A percentile compares a stretch with the other conserved stretches of the same genome.
These are phyloP conservation scores for Polylopha cassiicola DNA, from an alignment of 2,888 invertebrate genomes.

Conservation along the genomic window DNA sequence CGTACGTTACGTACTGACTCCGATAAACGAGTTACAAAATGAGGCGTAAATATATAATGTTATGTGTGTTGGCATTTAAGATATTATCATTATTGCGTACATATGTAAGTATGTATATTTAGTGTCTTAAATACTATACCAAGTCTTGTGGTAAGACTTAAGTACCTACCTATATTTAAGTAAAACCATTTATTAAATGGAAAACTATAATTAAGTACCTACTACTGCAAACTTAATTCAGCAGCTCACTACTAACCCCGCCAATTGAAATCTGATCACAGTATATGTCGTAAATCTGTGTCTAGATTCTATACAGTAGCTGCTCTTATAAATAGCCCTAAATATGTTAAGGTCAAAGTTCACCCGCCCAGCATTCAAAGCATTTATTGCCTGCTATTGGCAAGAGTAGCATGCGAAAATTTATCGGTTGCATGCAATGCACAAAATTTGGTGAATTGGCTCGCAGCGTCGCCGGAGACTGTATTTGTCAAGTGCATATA, in stretches of 20 bases:
- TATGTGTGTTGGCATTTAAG: no score
- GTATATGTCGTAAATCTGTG: slow-evolving; percentile 2
- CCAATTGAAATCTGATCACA: slow-evolving; percentile 10
- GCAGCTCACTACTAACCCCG: no score
- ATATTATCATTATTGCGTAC: no score
- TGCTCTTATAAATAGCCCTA: slow-evolving; percentile 29
- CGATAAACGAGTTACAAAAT: slow-evolving; percentile 5
- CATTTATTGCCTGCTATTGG: slow-evolving; percentile 50
- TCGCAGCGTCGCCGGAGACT: slow-evolving; percentile 35
- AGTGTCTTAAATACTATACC: no score
- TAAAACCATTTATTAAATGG: no score
- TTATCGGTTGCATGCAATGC: slow-evolving; percentile 48
- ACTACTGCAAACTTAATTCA: slow-evolving; percentile 8
- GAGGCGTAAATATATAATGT: no score
- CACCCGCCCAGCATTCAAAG: slow-evolving; percentile 32
- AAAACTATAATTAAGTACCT: no score
- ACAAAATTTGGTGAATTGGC: slow-evolving; percentile 53
- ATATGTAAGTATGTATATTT: no score
- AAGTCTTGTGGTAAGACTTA: no score
- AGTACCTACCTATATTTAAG: no score
- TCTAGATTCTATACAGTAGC: slow-evolving; percentile 4
- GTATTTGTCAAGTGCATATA: slow-evolving; percentile 57
- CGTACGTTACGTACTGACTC: slow-evolving; percentile 11
- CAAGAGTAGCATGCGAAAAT: slow-evolving; percentile 45
- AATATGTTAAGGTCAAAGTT: slow-evolving; percentile 33